Evolutionary conservation across 2,113 vertebrate species (phyloP).

Genomic region (Prietella phreatophila): DNA sequence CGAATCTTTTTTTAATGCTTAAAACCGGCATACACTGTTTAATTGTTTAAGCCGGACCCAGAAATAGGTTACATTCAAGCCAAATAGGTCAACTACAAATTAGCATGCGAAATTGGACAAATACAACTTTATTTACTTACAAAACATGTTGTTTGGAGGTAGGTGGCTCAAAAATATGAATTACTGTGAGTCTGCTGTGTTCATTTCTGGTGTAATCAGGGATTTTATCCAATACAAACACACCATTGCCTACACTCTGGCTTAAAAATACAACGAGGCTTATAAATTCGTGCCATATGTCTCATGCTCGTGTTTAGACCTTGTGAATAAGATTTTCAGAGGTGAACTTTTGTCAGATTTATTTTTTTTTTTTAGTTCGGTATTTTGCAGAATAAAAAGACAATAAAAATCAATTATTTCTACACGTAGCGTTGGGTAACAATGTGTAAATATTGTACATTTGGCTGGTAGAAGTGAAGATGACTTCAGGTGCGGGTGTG

Average conservation of each 20-base stretch:
- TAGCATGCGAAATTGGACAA: constrained; percentile 61
- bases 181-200: constrained; percentile 62
- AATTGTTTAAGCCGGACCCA: constrained; percentile 71
- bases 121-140: constrained; percentile 55
- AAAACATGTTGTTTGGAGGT: constrained; percentile 36
- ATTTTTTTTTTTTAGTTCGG: neutral
- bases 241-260: constrained; percentile 37
- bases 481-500: neutral
- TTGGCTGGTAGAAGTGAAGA: neutral
- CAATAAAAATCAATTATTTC: neutral
- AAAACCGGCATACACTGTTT: constrained; percentile 58
- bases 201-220: constrained; percentile 61
- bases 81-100: constrained; percentile 52
- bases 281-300: constrained; percentile 32
- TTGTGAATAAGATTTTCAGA: constrained; percentile 30
- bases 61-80: constrained; percentile 55
- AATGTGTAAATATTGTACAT: neutral
- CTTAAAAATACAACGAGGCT: constrained; percentile 43
- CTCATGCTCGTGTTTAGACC: constrained; percentile 30
- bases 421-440: neutral
- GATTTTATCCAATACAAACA: constrained; percentile 54
- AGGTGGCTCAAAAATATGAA: constrained; percentile 58
- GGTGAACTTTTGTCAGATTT: constrained; percentile 1
- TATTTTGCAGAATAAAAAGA: neutral
- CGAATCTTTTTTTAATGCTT: constrained; percentile 55